Conservation (phyloP, 2,113 vertebrate genomes). For the Saccopteryx leptura region DNA sequence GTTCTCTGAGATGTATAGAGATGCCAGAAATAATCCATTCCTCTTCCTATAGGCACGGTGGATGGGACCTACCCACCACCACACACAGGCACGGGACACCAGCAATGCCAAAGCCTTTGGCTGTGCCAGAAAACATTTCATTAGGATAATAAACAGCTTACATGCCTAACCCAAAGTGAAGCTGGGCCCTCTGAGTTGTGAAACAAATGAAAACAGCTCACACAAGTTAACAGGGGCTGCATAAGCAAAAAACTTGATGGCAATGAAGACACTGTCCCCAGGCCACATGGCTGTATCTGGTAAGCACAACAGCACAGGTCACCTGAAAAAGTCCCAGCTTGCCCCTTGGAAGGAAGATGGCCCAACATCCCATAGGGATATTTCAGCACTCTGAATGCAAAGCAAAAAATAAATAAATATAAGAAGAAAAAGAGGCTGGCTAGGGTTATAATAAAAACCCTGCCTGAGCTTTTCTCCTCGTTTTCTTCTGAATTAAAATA, state of each 20-base stretch:
- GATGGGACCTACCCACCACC: neutral
- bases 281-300: neutral
- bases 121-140: neutral
- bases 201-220: slow-evolving; percentile 14
- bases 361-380: neutral
- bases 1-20: neutral
- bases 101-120: neutral
- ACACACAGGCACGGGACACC: neutral
- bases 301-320: neutral
- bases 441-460: neutral
- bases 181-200: neutral
- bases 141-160: neutral
- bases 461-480: neutral
- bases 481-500: slow-evolving; percentile 49
- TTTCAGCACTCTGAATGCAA: neutral
- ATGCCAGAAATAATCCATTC: neutral
- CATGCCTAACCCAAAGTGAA: neutral
- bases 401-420: neutral
- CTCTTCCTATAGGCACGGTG: neutral
- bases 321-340: neutral
- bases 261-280: neutral
- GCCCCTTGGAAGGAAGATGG: neutral
- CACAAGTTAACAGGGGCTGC: neutral
- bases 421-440: neutral
- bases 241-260: neutral